Evolutionary conservation across 2,797 vertebrate species (phyloP).

Genomic region (Dendrocincla tyrannina): DNA sequence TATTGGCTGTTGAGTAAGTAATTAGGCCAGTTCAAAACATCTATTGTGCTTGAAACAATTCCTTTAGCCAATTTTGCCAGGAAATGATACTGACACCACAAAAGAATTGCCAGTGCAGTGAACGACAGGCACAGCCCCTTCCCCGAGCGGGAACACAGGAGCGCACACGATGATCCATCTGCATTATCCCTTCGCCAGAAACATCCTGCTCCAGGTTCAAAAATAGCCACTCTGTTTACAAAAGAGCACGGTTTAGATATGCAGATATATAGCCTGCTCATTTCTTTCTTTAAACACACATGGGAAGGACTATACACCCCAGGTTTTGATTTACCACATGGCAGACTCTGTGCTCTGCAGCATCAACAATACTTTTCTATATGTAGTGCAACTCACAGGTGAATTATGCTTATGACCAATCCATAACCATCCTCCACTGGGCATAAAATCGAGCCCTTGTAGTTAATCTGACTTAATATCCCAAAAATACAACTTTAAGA

Average conservation of each 20-base stretch:
- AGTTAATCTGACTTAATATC: background rate
- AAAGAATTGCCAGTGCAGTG: constrained; percentile 36
- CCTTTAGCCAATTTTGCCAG: constrained; percentile 36
- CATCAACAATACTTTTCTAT: background rate
- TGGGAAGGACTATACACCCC: background rate
- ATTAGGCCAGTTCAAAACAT: constrained; percentile 57
- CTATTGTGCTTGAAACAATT: constrained; percentile 56
- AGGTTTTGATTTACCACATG: constrained; percentile 27
- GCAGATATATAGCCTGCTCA: constrained; percentile 35
- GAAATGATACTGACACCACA: constrained; percentile 17
- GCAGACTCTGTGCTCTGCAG: background rate
- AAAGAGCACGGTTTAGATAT: constrained; percentile 34
- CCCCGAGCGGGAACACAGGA: background rate
- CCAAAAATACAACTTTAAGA: constrained; percentile 1
- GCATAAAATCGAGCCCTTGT: background rate
- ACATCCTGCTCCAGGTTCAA: constrained; percentile 50
- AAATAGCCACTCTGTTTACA: constrained; percentile 60
- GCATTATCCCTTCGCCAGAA: constrained; percentile 28
- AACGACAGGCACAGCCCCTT: background rate
- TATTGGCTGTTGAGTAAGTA: constrained; percentile 53
- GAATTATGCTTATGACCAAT: constrained; percentile 37
- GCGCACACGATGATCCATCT: background rate
- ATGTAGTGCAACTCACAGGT: background rate
- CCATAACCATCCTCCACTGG: background rate
- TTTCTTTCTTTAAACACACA: constrained; percentile 43